A percentile compares a stretch with the other conserved stretches of the same genome.
phyloP scores from a whole-genome alignment of 2,113 vertebrate genomes.

The Antechinus flavipes region DNA sequence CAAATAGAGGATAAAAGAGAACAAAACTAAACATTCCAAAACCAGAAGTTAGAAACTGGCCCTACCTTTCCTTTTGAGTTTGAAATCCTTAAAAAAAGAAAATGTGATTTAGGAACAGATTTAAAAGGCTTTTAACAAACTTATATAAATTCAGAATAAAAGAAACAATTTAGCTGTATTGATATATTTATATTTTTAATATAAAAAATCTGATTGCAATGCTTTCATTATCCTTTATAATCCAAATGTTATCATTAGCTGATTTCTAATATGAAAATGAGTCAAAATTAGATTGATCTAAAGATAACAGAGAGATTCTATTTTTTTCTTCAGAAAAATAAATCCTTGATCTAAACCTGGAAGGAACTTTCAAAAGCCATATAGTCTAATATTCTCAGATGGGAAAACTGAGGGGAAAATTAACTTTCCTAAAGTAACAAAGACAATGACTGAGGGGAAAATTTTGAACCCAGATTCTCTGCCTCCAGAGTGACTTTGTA shows the following conservation, averaged over 20 bases:
- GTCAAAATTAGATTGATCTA: not conserved
- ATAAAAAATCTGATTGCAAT: not conserved
- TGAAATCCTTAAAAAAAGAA: not conserved
- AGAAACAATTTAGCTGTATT: not conserved
- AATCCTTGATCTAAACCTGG: not conserved
- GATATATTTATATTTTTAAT: not conserved
- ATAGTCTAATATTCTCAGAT: not conserved
- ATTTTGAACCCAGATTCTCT: not conserved
- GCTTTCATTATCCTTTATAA: not conserved
- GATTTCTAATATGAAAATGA: not conserved
- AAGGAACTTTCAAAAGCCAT: not conserved
- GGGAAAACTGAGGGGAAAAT: not conserved
- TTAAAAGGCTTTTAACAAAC: not conserved
- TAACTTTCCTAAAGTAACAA: not conserved
- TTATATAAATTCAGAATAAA: not conserved
- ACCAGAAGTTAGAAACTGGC: not conserved
- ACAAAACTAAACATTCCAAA: not conserved
- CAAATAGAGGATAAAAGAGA: not conserved
- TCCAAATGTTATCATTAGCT: not conserved
- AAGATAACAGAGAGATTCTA: not conserved
- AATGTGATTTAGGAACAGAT: not conserved
- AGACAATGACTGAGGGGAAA: not conserved
- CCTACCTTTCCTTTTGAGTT: not conserved
- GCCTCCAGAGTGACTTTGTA: not conserved
- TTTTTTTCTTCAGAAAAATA: not conserved